These are phyloP conservation scores for Nudaria mundana DNA, from an alignment of 2,888 invertebrate species.

Conservation along the genomic window DNA sequence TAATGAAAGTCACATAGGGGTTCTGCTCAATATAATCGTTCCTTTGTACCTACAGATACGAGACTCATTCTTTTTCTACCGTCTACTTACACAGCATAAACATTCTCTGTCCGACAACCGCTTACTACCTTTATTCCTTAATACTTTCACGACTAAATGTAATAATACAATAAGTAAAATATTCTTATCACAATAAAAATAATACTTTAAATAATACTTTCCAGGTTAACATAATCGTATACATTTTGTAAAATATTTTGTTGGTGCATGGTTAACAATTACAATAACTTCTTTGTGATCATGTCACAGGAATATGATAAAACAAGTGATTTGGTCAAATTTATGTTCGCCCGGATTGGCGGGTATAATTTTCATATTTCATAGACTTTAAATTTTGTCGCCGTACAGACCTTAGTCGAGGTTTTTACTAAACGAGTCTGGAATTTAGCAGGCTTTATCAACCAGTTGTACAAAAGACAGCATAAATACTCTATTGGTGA, in stretches of 20 bases:
- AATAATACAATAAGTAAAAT: constrained; percentile 70
- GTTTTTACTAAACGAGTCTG: too few species aligned
- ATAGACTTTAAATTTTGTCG: too few species aligned
- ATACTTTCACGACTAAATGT: constrained; percentile 67
- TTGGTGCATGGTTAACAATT: constrained; percentile 48
- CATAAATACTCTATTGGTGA: too few species aligned
- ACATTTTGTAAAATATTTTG: constrained; percentile 59
- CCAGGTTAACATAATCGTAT: constrained; percentile 74
- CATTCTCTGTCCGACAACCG: constrained; percentile 61
- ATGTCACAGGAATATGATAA: too few species aligned
- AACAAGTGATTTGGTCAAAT: too few species aligned
- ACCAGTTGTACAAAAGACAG: too few species aligned
- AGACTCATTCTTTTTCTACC: constrained; percentile 59
- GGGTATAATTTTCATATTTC: too few species aligned
- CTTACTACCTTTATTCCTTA: constrained; percentile 68
- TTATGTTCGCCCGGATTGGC: too few species aligned
- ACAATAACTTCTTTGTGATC: too few species aligned
- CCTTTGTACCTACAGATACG: constrained; percentile 77
- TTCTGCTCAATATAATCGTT: constrained; percentile 77
- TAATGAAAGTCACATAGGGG: constrained; percentile 41
- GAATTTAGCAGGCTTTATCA: too few species aligned
- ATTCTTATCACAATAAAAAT: constrained; percentile 76
- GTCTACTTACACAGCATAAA: constrained; percentile 73
- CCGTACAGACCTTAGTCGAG: too few species aligned
- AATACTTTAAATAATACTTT: constrained; percentile 78